These are phyloP conservation scores for Crotalus horridus DNA, from an alignment of 2,113 vertebrate genomes.

Conservation along the genomic window DNA sequence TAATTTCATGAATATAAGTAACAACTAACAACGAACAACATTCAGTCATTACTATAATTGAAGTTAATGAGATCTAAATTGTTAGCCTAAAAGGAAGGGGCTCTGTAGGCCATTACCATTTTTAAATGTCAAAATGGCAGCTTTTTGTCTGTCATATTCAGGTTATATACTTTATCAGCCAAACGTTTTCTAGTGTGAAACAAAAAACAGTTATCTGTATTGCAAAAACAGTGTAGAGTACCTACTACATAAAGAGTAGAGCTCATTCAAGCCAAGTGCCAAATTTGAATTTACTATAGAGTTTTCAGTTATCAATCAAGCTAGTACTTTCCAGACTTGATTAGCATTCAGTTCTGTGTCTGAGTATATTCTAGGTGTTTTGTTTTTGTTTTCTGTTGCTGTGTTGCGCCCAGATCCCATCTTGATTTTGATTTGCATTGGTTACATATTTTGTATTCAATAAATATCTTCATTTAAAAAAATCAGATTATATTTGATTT, in stretches of 20 bases:
- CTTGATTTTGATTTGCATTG: not conserved
- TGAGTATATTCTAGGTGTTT: not conserved
- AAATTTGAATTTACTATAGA: constrained; percentile 26
- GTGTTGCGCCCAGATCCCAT: not conserved
- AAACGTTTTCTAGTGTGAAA: constrained; percentile 21
- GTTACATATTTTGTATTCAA: not conserved
- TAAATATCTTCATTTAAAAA: not conserved
- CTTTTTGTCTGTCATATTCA: constrained; percentile 31
- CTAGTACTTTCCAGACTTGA: not conserved
- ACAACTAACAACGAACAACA: constrained; percentile 26
- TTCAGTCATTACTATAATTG: constrained; percentile 19
- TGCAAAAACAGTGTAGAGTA: not conserved
- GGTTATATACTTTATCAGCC: constrained; percentile 24
- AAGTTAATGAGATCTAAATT: constrained; percentile 32
- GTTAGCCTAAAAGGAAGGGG: constrained; percentile 26
- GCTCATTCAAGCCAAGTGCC: not conserved
- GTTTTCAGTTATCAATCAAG: not conserved
- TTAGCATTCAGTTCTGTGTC: not conserved
- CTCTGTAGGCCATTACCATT: constrained; percentile 26
- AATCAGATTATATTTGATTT: not conserved
- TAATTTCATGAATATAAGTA: constrained; percentile 20
- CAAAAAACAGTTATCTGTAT: constrained; percentile 7
- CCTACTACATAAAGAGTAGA: not conserved
- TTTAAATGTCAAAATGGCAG: not conserved
- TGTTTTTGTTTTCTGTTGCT: not conserved